Evolutionary conservation across 2,797 vertebrate genomes (phyloP), one percentile per base, ranked within the genome.

Genomic region (Tokudaia muenninki): DNA sequence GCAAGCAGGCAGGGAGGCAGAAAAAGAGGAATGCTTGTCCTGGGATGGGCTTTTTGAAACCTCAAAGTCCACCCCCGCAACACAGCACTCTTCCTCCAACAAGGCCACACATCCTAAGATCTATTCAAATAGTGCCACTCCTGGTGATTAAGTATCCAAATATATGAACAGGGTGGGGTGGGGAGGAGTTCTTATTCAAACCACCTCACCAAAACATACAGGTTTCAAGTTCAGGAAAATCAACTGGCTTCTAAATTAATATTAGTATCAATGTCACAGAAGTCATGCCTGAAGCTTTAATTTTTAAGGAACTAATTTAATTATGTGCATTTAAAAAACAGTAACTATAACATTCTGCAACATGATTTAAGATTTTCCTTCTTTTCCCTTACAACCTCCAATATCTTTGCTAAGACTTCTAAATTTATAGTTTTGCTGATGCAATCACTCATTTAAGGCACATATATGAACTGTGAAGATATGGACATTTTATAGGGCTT

Each of bases 221-320:
- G 19, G 9, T 34, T 65, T 41, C 11, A 47, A 87, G 17, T 44
- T 79, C 57, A 88, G 44, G n/a, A 90, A 95, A 94, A 91, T 57
- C 3, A 93, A 26, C 9, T 67, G 21, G 5, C 61, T 10, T 91
- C 50, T 31, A 92, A 90, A 63, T 22, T 78, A 22, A 84, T 17
- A 70, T 5, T 65, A 37, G 6, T 8, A 86, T 63, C 31, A 34
- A 57, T 63, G 37, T 19, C 16, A 44, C 75, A 24, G 63, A 92
- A 89, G 72, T 82, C 34, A 19, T 44, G 9, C 12, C 78, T 87
- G n/a, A 89, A 90, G 29, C 24, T 41, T 47, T 65, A 57, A 72
- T 74, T 90, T 70, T 59, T 81, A 94, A 89, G n/a, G 70, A 37
- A 22, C 17, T 41, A 34, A 83, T 2, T 59, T 89, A 74, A 26